Evolutionary conservation across 2,888 invertebrate genomes (phyloP), one percentile per base, ranked within the genome.

Genomic region (Cheilosia vernalis): DNA sequence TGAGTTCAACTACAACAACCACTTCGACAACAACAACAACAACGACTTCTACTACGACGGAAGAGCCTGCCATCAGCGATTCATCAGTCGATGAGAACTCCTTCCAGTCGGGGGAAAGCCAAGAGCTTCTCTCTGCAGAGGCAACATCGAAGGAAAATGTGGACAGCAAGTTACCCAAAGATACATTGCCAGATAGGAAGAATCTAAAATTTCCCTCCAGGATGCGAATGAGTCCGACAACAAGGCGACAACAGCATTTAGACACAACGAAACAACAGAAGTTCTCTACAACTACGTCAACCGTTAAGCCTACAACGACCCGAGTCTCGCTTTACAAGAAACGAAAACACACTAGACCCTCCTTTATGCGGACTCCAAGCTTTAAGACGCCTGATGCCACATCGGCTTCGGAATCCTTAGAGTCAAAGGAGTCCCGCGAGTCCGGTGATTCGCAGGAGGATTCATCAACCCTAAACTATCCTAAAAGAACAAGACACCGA

Each of bases 311-410:
- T 2, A 86, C 88, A 30, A 91, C 91, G 13, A 91, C 90, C 19
- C 89, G 91, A 9, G 72, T 90, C 86, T 90, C 91, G 4, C 81
- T 90, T 7, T 91, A 91, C 87, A 90, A 90, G 78, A 90, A 90
- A 85, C 88, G 90, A 6, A 88, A 89, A 27, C 90, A 90, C 63
- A 74, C 89, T 55, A 88, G 91, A 19, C 89, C 90, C 1, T 90
- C 91, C 0, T 66, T 91, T 0, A 89, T 88, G 58, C 89, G 91
- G 4, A 87, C 88, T 10, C 88, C 88, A 2, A 79, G 88, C 7
- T 88, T 89, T 2, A 91, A 90, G 63, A 76, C 87, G 17, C 63
- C 88, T 2, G 60, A 87, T 7, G 64, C 82, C 9, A 74, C 60
- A 27, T 67, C 78, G 9, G 51, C 49, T 79, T 60, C 79, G n/a